Evolutionary conservation across 2,113 vertebrate species (phyloP), one percentile per base, ranked within the genome.

Genomic region (Ophthalmolycus amberensis): DNA sequence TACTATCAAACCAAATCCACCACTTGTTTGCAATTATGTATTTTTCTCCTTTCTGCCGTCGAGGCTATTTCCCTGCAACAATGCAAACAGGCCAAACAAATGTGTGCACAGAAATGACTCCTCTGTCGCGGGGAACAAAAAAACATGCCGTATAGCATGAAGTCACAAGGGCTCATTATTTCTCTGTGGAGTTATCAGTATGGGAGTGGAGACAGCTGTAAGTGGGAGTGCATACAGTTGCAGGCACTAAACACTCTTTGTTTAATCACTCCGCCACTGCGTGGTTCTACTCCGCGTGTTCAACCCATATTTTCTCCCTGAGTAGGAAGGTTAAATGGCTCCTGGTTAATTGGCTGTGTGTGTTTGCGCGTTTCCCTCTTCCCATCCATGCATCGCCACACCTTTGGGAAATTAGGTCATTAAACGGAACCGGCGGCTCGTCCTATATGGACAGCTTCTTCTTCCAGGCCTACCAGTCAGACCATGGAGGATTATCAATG

Each of bases 331-430:
- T 89, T 85, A 89, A 91, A 90, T 56, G 59, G 79, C 77, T 83
- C 5, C 65, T 70, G 78, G 68, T 75, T 91, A 93, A 92, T 90
- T 88, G 85, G 58, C 68, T 72, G 77, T 80, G 75, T 80, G 44
- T 86, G 70, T 86, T 58, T 79, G 59, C 4, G 4, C 18, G 5
- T 37, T 16, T 10, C 38, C 75, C 22, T 56, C 58, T 58, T 72
- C 64, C 29, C 67, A 76, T 77, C 79, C 79, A 80, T 90, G 75
- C 58, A 62, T 79, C 2, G 9, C 50, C n/a, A 18, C 67, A 42
- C 89, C 82, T 75, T 54, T 50, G 81, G 79, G 64, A 77, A 85
- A 92, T 82, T 29, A 76, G 63, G 37, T 62, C 79, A 78, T 87
- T 86, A 87, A 64, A 52, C 37, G 16, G 48, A 75, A 42, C 32